Conservation (phyloP, 2,888 invertebrate species). For the Shargacucullia verbasci region DNA sequence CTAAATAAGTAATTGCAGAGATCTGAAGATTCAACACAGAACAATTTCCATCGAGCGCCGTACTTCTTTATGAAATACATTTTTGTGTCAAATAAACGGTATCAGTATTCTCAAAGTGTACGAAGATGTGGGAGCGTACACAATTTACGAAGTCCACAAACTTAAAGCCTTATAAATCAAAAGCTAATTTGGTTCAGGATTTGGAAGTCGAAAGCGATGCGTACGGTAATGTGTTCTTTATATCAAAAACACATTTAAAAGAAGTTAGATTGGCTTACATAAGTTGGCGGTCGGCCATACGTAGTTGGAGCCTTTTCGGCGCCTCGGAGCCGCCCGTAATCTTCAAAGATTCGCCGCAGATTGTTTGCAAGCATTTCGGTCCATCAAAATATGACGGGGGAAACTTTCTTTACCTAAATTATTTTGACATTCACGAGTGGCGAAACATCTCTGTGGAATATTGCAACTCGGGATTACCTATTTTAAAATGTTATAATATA, state of each 20-base stretch:
- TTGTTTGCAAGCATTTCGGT: constrained; percentile 84
- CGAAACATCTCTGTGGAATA: constrained; percentile 43
- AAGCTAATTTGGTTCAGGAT: constrained; percentile 84
- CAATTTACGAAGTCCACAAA: constrained; percentile 62
- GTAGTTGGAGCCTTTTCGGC: constrained; percentile 82
- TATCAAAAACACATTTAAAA: constrained; percentile 89
- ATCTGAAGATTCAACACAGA: constrained; percentile 9
- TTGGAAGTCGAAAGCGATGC: constrained; percentile 78
- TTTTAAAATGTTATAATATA: too few species aligned
- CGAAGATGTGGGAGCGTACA: constrained; percentile 37
- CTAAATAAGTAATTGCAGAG: constrained; percentile 8
- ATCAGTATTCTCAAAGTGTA: constrained; percentile 52
- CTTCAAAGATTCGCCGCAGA: constrained; percentile 84
- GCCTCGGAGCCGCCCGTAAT: constrained; percentile 83
- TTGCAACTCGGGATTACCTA: too few species aligned
- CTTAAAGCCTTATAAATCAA: constrained; percentile 82
- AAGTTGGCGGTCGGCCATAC: constrained; percentile 86
- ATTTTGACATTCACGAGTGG: constrained; percentile 65
- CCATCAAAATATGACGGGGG: constrained; percentile 83
- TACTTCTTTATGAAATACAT: constrained; percentile 20
- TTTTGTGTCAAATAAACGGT: constrained; percentile 24
- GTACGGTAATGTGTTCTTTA: constrained; percentile 87
- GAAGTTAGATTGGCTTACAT: constrained; percentile 89
- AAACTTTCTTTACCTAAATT: constrained; percentile 80
- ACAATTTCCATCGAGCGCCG: constrained; percentile 2